Evolutionary conservation across 2,888 invertebrate species (phyloP).

Genomic region (Sphecodes monilicornis): DNA sequence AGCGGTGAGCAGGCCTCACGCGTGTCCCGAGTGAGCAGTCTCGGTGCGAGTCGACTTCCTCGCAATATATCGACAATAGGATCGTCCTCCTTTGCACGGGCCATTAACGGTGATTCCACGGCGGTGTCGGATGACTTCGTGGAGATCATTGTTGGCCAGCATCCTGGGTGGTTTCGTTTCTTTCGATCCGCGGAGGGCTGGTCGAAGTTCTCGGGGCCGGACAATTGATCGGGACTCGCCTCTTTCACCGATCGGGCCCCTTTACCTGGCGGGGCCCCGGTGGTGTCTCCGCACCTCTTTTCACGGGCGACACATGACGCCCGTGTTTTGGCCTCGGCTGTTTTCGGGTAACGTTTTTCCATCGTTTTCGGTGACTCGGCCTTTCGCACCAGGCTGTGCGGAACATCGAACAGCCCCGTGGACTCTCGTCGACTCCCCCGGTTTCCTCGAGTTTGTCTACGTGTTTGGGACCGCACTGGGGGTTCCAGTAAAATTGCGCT

Average conservation of each 20-base stretch:
- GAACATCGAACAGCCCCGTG: constrained; percentile 52
- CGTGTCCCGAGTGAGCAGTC: constrained; percentile 41
- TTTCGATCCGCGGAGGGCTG: constrained; percentile 49
- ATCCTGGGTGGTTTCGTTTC: constrained; percentile 67
- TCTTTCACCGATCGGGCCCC: constrained; percentile 40
- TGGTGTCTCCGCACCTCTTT: constrained; percentile 52
- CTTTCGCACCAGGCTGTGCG: background rate
- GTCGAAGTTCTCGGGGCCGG: constrained; percentile 58
- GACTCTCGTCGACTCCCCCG: constrained; percentile 21
- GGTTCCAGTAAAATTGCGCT: constrained; percentile 72
- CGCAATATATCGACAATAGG: constrained; percentile 60
- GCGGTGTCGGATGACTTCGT: constrained; percentile 57
- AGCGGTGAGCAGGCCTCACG: constrained; percentile 26
- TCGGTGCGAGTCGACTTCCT: constrained; percentile 14
- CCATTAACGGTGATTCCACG: constrained; percentile 66
- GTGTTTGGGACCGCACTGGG: constrained; percentile 66
- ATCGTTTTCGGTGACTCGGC: constrained; percentile 38
- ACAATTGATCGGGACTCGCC: constrained; percentile 56
- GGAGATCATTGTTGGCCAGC: constrained; percentile 66
- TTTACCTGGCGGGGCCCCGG: constrained; percentile 26
- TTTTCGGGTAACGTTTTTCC: constrained; percentile 37
- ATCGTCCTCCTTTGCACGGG: constrained; percentile 52
- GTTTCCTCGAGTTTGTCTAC: constrained; percentile 40
- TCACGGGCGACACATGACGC: constrained; percentile 54
- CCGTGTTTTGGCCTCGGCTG: constrained; percentile 52